phyloP scores from a whole-genome alignment of 1,140 invertebrate species.

The Probaryconus sp. region DNA sequence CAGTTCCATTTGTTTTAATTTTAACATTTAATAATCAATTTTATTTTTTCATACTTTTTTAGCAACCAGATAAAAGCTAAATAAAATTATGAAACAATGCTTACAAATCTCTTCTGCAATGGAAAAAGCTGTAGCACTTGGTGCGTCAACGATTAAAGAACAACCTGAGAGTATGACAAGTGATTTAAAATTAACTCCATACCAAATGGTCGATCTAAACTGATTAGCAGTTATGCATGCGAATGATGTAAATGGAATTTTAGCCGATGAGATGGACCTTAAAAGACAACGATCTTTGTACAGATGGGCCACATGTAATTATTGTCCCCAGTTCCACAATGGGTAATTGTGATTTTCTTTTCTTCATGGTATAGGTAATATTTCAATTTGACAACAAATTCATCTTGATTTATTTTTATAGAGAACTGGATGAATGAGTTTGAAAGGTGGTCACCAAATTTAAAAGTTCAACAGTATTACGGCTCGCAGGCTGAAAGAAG shows the following conservation, averaged over 20 bases:
- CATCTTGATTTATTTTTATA: too few relatives aligned
- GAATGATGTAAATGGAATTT: constrained; percentile 94
- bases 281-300: constrained; percentile 80
- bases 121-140: constrained; percentile 85
- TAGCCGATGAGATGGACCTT: constrained; percentile 95
- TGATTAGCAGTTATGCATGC: constrained; percentile 94
- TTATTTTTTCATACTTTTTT: constrained; percentile 80
- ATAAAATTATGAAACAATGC: constrained; percentile 86
- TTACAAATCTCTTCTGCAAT: constrained; percentile 80
- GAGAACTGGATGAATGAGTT: constrained; percentile 91
- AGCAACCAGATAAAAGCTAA: constrained; percentile 83
- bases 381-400: too few relatives aligned
- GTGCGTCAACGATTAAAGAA: constrained; percentile 81
- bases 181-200: constrained; percentile 87
- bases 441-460: constrained; percentile 88
- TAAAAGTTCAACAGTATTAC: constrained; percentile 92
- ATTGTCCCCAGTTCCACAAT: constrained; percentile 95
- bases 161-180: constrained; percentile 79
- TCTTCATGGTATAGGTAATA: too few relatives aligned
- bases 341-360: too few relatives aligned
- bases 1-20: constrained; percentile 14
- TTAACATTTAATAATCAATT: not conserved
- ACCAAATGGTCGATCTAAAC: constrained; percentile 96
- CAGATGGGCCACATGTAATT: constrained; percentile 89
- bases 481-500: constrained; percentile 91